Conservation (phyloP, 2,888 invertebrate species). For the Yponomeuta sedellus region DNA sequence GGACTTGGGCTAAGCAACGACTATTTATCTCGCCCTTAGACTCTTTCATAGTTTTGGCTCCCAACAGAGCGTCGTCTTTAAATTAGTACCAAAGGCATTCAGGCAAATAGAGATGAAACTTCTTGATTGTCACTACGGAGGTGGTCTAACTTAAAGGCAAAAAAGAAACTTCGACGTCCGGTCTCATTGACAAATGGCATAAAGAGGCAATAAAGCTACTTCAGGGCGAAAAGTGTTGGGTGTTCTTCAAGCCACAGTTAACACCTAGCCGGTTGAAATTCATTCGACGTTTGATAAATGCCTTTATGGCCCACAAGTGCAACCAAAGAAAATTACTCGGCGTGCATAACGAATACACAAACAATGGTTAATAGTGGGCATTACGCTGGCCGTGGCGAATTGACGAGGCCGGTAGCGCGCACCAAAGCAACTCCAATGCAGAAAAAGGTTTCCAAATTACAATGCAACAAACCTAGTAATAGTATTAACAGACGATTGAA, state of each 20-base stretch:
- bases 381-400: slow-evolving; percentile 56
- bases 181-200: slow-evolving; percentile 43
- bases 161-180: slow-evolving; percentile 33
- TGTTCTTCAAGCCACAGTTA: slow-evolving; percentile 57
- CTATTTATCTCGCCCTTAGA: too few species aligned
- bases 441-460: slow-evolving; percentile 24
- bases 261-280: slow-evolving; percentile 43
- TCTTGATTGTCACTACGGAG: not conserved
- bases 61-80: too few species aligned
- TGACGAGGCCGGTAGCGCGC: slow-evolving; percentile 36
- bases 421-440: slow-evolving; percentile 19
- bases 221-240: slow-evolving; percentile 32
- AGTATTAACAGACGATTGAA: too few species aligned
- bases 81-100: not conserved
- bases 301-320: slow-evolving; percentile 57
- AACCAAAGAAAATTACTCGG: slow-evolving; percentile 62
- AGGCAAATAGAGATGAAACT: not conserved
- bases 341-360: slow-evolving; percentile 52
- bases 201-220: slow-evolving; percentile 29
- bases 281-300: slow-evolving; percentile 46
- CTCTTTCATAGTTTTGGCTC: too few species aligned
- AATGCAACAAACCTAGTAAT: slow-evolving; percentile 37
- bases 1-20: too few species aligned
- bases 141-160: slow-evolving; percentile 5
- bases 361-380: slow-evolving; percentile 53